Percentiles rank a stretch among this genome's conserved stretches.
Evolutionary conservation across 1,140 invertebrate genomes (phyloP).

Genomic region (Araneus ventricosus): DNA sequence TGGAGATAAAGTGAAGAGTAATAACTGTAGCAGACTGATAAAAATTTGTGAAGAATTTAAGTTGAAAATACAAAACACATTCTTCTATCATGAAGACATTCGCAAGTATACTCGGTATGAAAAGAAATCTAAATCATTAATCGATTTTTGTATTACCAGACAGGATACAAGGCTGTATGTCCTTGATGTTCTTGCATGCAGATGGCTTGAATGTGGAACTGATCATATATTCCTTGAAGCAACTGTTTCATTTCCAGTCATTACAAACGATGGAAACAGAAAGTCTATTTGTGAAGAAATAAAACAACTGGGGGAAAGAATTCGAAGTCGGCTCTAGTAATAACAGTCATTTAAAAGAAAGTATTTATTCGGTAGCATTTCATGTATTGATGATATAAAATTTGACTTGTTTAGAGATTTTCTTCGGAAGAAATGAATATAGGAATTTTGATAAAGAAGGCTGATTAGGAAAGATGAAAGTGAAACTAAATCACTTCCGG

Average conservation of each 20-base stretch:
- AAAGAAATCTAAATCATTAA: neutral
- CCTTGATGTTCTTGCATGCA: constrained; percentile 42
- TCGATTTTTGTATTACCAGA: constrained; percentile 41
- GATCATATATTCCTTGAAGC: constrained; percentile 50
- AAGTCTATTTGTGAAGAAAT: too few species aligned
- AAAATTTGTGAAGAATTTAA: neutral
- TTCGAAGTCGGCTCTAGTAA: too few species aligned
- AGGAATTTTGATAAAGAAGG: too few species aligned
- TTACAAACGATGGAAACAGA: constrained; percentile 13
- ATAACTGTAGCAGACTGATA: neutral
- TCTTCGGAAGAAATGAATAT: too few species aligned
- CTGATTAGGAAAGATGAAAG: too few species aligned
- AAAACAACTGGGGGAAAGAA: too few species aligned
- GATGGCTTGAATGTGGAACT: constrained; percentile 39
- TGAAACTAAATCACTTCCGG: too few species aligned
- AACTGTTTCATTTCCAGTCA: neutral
- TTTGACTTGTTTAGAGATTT: too few species aligned
- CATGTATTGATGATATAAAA: too few species aligned
- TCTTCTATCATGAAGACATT: constrained; percentile 33
- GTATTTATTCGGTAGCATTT: too few species aligned
- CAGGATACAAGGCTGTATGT: neutral
- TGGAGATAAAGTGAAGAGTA: neutral
- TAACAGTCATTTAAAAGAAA: too few species aligned
- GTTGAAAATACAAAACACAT: constrained; percentile 54
- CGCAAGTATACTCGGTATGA: constrained; percentile 49